Base-by-base conservation (phyloP, 2,113 vertebrate species). In the Periophthalmodon schlosseri region DNA sequence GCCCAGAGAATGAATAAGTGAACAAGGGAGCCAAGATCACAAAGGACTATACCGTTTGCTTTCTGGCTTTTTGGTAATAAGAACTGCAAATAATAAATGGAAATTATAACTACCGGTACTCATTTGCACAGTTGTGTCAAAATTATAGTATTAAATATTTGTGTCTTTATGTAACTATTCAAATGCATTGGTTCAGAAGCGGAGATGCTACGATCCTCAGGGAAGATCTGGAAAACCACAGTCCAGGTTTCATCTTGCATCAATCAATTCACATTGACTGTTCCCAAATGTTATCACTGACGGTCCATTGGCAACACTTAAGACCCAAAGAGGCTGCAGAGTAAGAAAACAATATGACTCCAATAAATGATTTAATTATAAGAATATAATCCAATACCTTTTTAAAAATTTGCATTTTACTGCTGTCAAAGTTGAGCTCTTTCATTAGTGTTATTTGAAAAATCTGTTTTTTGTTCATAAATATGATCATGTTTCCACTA, bases 251-350 rank as follows among this genome's bases (percentile, higher is more conserved):
- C 3, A 44, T 20, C 34, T 33, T 33, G 28, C 61, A 64, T 28
- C 63, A 65, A 65, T 65, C 63, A n/a, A 65, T 65, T n/a, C 63
- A 65, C 20, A 65, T 39, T n/a, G 16, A 34, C 34, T 34, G 39
- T 65, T 65, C 34, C 33, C 16, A 64, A 33, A 64, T 33, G 28
- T 64, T 64, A 36, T 18, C 61, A 20, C 61, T n/a, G 33, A 36
- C 18, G 2, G 15, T 64, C 63, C 12, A 18, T 33, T 65, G 18
- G 20, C 34, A 11, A 65, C 18, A 21, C 34, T 39, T n/a, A 39
- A 39, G 63, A 39, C 44, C 34, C n/a, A 65, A 39, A 63, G 12
- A 60, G 21, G n/a, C 20, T 12, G 23, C 56, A 13, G 21, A 57
- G 56, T 12, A 57, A 57, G 56, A 57, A 34, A 18, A 63, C 49